phyloP scores from a whole-genome alignment of 2,113 vertebrate species.

The Dromaius novaehollandiae region DNA sequence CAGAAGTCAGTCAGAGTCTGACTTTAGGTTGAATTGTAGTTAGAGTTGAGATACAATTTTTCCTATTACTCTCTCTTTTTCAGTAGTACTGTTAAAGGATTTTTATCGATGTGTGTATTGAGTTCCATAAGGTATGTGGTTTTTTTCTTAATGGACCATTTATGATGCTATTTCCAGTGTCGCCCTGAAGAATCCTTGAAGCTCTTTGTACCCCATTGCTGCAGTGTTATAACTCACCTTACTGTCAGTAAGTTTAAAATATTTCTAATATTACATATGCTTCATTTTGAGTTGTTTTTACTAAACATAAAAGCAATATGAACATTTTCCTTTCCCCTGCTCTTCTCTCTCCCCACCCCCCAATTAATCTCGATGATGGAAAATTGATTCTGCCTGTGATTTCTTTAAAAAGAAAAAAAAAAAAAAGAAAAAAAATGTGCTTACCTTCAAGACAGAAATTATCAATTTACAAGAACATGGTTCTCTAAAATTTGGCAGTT shows the following conservation, averaged over 20 bases:
- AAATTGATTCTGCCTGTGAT: neutral
- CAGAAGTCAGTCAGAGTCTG: neutral
- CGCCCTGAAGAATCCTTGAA: conserved; percentile 93
- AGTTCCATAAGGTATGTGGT: neutral
- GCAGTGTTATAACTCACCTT: conserved; percentile 91
- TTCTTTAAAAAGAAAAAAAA: neutral
- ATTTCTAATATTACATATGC: neutral
- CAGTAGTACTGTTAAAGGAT: neutral
- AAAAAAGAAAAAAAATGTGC: too few relatives aligned
- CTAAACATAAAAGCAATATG: neutral
- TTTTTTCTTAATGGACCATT: neutral
- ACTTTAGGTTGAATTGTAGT: neutral
- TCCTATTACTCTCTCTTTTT: neutral
- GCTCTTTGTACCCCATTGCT: conserved; percentile 96
- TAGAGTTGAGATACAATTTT: neutral
- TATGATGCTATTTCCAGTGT: conserved; percentile 83
- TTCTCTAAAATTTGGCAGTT: neutral
- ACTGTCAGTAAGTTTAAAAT: conserved; percentile 88
- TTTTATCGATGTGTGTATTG: neutral
- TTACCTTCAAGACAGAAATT: neutral
- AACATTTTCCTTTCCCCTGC: neutral
- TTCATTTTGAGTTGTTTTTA: neutral
- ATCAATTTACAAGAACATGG: neutral
- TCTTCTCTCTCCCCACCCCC: neutral
- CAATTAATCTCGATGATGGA: neutral